phyloP scores from a whole-genome alignment of 2,113 vertebrate species.

The Tretioscincus oriximinensis region DNA sequence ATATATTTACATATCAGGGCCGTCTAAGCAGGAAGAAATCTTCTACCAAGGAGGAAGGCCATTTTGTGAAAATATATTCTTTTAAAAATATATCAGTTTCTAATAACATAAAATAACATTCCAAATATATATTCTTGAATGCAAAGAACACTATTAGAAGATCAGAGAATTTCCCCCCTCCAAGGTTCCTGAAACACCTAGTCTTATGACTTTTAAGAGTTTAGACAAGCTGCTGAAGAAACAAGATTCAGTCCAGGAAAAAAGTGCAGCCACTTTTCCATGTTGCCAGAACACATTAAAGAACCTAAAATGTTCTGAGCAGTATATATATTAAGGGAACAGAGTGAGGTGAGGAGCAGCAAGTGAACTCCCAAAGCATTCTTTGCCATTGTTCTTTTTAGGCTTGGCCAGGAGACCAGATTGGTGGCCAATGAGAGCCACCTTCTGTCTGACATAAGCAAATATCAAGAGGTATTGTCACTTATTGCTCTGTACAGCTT shows the following conservation, averaged over 20 bases:
- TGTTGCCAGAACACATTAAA: constrained; percentile 44
- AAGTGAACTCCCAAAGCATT: constrained; percentile 38
- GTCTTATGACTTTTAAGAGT: background rate
- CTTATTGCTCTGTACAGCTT: no score
- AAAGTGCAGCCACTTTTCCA: background rate
- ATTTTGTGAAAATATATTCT: background rate
- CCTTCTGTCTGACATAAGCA: no score
- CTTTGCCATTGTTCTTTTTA: constrained; percentile 8
- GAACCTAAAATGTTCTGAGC: constrained; percentile 28
- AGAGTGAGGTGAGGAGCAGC: constrained; percentile 33
- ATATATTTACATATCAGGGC: background rate
- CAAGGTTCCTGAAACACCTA: background rate
- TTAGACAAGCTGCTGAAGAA: constrained; percentile 24
- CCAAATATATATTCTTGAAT: background rate
- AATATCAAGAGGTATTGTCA: no score
- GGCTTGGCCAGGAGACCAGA: background rate
- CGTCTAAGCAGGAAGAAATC: background rate
- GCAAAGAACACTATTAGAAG: background rate
- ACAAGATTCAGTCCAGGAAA: constrained; percentile 2
- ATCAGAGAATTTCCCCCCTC: constrained; percentile 27
- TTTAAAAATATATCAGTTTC: background rate
- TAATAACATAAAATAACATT: no score
- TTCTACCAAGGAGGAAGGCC: constrained; percentile 8
- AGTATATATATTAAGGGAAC: constrained; percentile 15
- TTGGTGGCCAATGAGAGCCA: background rate